These are phyloP conservation scores for Lasioglossum vierecki DNA, from an alignment of 2,888 invertebrate genomes.

Conservation along the genomic window DNA sequence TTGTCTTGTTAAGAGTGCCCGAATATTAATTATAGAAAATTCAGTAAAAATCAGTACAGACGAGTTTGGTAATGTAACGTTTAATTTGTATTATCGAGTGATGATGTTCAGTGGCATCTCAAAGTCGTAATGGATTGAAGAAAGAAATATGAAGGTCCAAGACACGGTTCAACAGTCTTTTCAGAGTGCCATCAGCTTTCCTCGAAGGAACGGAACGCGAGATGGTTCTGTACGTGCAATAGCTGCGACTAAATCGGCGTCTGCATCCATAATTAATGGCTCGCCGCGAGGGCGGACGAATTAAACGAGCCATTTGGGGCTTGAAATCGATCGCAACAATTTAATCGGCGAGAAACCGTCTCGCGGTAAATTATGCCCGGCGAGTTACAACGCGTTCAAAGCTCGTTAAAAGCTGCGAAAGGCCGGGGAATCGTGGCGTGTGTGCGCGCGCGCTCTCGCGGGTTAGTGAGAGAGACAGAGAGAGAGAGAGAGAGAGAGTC, in stretches of 20 bases:
- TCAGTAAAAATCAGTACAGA: too few species aligned
- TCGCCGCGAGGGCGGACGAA: conserved; percentile 22
- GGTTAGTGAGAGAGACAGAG: not conserved
- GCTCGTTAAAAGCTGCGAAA: conserved; percentile 62
- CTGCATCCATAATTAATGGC: conserved; percentile 21
- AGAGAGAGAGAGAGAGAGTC: conserved; percentile 26
- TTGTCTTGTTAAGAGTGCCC: too few species aligned
- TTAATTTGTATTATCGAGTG: too few species aligned
- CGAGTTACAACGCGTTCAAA: conserved; percentile 58
- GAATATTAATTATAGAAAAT: too few species aligned
- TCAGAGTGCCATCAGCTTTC: not conserved
- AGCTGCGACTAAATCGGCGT: not conserved
- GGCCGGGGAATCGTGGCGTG: conserved; percentile 17
- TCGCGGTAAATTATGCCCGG: conserved; percentile 49
- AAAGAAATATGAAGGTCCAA: not conserved
- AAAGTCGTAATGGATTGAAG: too few species aligned
- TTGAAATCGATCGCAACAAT: conserved; percentile 57
- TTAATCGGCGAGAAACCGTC: conserved; percentile 50
- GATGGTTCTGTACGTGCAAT: not conserved
- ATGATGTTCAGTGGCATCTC: too few species aligned
- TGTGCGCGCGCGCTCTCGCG: not conserved
- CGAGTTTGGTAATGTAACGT: too few species aligned
- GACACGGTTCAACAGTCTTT: not conserved
- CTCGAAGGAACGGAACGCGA: not conserved
- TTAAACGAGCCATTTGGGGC: conserved; percentile 38